Conservation (phyloP, 1,140 invertebrate species). For the Drosophila albomicans region DNA sequence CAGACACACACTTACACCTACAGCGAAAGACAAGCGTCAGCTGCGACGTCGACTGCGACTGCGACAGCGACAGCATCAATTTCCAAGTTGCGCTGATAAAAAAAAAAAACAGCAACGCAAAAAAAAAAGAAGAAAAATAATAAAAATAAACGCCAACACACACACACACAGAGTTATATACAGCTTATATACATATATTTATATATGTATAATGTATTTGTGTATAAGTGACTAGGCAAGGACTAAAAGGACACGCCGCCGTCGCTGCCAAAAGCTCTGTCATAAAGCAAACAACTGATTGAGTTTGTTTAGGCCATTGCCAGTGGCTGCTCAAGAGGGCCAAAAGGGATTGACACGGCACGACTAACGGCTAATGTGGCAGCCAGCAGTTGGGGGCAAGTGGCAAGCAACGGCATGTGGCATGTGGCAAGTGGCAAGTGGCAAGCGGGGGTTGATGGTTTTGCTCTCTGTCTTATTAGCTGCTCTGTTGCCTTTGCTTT, state of each 20-base stretch:
- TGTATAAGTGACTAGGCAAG: conserved; percentile 33
- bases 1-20: conserved; percentile 37
- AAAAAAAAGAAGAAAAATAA: conserved; percentile 22
- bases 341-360: not conserved
- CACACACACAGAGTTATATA: conserved; percentile 1
- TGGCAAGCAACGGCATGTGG: too few species aligned
- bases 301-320: conserved; percentile 64
- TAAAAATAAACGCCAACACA: not conserved
- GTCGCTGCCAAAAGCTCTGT: conserved; percentile 54
- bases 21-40: conserved; percentile 32
- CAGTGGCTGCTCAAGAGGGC: conserved; percentile 21
- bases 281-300: conserved; percentile 64
- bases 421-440: not conserved
- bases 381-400: too few species aligned
- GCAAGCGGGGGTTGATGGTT: conserved; percentile 3
- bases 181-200: conserved; percentile 1
- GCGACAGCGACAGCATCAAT: conserved; percentile 57
- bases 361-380: too few species aligned
- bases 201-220: not conserved
- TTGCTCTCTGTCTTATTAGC: conserved; percentile 40
- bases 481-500: not conserved
- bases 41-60: conserved; percentile 37
- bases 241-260: conserved; percentile 40
- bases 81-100: conserved; percentile 48
- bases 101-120: conserved; percentile 5